phyloP scores from a whole-genome alignment of 2,797 vertebrate species.

The Notamacropus eugenii region DNA sequence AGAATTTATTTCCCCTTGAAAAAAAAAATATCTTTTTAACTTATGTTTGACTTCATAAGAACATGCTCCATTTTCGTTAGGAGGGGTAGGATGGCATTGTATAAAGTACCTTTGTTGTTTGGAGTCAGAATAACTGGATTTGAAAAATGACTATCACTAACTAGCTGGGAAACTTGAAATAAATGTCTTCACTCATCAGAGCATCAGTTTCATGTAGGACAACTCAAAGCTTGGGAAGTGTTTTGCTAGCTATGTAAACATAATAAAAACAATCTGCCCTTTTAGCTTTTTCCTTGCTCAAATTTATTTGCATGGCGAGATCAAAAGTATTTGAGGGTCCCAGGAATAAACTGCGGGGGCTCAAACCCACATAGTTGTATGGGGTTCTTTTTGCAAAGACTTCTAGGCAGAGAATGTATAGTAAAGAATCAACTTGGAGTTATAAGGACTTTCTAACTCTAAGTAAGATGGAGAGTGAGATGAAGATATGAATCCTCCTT shows the following conservation, averaged over 20 bases:
- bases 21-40: constrained; percentile 7
- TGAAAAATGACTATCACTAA: not conserved
- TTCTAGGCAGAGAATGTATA: not conserved
- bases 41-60: constrained; percentile 6
- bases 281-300: not conserved
- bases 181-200: not conserved
- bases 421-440: not conserved
- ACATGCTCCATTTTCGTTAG: not conserved
- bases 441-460: not conserved
- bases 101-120: not conserved
- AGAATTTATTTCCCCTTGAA: constrained; percentile 22
- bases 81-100: not conserved
- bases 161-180: not conserved
- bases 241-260: not conserved
- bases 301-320: not conserved
- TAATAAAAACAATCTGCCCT: not conserved
- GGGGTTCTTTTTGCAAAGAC: not conserved
- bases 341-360: not conserved
- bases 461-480: not conserved
- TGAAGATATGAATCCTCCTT: not conserved
- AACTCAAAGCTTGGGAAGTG: not conserved
- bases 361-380: not conserved
- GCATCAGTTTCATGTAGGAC: not conserved
- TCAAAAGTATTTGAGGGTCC: not conserved
- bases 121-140: not conserved